Conservation (phyloP, 2,113 vertebrate genomes). For the Macrotus californicus region DNA sequence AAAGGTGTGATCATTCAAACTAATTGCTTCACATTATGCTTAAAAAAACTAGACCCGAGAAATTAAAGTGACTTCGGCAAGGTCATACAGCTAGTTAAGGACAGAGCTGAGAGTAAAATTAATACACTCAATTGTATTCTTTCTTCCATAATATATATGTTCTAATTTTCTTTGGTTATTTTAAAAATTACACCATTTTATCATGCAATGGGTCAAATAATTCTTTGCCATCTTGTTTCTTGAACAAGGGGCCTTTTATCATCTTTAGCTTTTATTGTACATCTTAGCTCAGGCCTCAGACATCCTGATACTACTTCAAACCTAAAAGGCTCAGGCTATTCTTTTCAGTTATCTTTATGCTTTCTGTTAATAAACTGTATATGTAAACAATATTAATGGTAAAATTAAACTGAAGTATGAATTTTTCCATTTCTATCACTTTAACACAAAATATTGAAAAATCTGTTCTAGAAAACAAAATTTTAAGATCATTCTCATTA, state of each 20-base stretch:
- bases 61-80: background rate
- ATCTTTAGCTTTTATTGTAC: background rate
- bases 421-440: constrained; percentile 46
- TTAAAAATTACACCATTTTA: background rate
- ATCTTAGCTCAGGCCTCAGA: background rate
- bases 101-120: background rate
- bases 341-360: background rate
- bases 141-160: background rate
- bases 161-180: constrained; percentile 15
- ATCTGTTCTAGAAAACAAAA: background rate
- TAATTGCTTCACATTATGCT: background rate
- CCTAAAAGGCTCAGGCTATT: background rate
- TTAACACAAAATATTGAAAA: constrained; percentile 22
- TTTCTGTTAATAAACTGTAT: background rate
- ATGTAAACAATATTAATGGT: background rate
- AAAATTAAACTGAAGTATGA: constrained; percentile 11
- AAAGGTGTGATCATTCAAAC: background rate
- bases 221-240: constrained; percentile 19
- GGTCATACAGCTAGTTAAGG: background rate
- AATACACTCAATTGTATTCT: background rate
- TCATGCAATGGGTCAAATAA: background rate
- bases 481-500: background rate
- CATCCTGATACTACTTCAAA: background rate
- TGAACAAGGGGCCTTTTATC: background rate
- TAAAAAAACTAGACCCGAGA: background rate